phyloP scores from a whole-genome alignment of 2,797 vertebrate species.

The Tympanoctomys barrerae region DNA sequence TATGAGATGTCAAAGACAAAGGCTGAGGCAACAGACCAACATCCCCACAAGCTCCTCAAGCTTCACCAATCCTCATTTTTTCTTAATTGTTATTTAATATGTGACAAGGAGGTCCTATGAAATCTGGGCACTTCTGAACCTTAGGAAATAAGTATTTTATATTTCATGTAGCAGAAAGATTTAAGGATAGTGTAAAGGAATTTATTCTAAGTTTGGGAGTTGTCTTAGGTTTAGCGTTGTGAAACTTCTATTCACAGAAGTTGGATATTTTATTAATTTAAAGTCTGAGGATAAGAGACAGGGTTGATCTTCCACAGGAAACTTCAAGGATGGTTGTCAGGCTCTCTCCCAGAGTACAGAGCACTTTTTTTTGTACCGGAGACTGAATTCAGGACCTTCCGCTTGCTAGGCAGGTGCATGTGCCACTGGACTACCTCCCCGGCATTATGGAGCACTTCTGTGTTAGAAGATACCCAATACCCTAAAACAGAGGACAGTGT shows the following conservation, averaged over 20 bases:
- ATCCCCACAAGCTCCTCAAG: not conserved
- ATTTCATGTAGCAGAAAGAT: not conserved
- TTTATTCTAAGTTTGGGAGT: not conserved
- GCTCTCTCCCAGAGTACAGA: not conserved
- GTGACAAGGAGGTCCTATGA: not conserved
- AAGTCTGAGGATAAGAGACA: not conserved
- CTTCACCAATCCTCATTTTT: not conserved
- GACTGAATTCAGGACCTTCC: too few relatives aligned
- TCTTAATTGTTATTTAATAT: slow-evolving; percentile 8
- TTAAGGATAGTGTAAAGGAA: not conserved
- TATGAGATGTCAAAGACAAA: not conserved
- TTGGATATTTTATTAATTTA: not conserved
- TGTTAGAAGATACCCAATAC: not conserved
- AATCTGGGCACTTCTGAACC: not conserved
- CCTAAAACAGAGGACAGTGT: not conserved
- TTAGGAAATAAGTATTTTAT: slow-evolving; percentile 24
- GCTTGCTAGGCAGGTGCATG: too few relatives aligned
- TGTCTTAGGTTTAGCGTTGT: not conserved
- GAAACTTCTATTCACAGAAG: not conserved
- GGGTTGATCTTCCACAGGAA: not conserved
- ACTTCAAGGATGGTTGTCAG: not conserved
- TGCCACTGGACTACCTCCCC: too few relatives aligned
- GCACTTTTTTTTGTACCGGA: not conserved
- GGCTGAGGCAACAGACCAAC: not conserved
- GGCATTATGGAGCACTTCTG: not conserved